A percentile compares a stretch with the other conserved stretches of the same genome.
These are phyloP conservation scores for Spodoptera picta DNA, from an alignment of 2,888 invertebrate species.

Conservation along the genomic window DNA sequence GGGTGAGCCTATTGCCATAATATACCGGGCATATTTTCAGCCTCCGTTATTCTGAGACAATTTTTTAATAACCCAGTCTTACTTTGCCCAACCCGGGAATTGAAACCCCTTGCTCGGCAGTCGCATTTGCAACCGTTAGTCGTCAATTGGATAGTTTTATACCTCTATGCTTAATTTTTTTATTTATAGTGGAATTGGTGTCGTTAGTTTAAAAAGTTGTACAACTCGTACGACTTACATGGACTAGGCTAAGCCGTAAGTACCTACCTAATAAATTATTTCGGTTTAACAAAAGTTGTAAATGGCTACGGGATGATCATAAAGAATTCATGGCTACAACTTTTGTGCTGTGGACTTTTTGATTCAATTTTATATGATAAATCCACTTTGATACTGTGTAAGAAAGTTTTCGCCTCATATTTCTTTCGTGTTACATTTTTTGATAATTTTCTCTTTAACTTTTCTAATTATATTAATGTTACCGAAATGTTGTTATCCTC, in stretches of 20 bases:
- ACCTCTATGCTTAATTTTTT: too few species aligned
- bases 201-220: too few species aligned
- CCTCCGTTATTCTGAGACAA: too few species aligned
- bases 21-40: too few species aligned
- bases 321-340: slow-evolving; percentile 53
- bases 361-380: slow-evolving; percentile 44
- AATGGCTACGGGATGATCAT: slow-evolving; percentile 46
- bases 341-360: slow-evolving; percentile 46
- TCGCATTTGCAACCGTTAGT: too few species aligned
- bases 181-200: too few species aligned
- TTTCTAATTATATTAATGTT: slow-evolving; percentile 15
- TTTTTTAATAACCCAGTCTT: too few species aligned
- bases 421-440: slow-evolving; percentile 9
- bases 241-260: slow-evolving; percentile 28
- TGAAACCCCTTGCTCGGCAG: too few species aligned
- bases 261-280: slow-evolving; percentile 42
- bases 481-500: neutral
- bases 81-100: too few species aligned
- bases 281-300: slow-evolving; percentile 44
- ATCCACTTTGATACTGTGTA: slow-evolving; percentile 19
- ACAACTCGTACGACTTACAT: too few species aligned
- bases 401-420: slow-evolving; percentile 5
- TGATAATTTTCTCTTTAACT: slow-evolving; percentile 8
- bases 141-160: too few species aligned
- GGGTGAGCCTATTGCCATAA: too few species aligned